Evolutionary conservation across 2,888 invertebrate species (phyloP).

Genomic region (Eupeodes luniger): DNA sequence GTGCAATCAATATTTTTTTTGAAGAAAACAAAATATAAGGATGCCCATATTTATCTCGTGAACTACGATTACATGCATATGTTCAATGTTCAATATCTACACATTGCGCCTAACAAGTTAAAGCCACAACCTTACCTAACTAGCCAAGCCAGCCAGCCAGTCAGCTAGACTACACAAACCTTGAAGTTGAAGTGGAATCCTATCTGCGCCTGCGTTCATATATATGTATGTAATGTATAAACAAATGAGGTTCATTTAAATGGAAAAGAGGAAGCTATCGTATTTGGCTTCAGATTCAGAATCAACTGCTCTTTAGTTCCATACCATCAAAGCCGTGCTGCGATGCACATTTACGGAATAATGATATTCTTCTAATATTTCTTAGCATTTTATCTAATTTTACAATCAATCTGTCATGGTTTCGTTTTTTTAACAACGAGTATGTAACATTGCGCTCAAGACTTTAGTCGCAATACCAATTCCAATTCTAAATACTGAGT

Average conservation of each 20-base stretch:
- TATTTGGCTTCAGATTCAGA: not conserved
- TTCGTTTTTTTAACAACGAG: slow-evolving; percentile 59
- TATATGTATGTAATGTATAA: not conserved
- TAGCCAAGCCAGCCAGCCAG: not conserved
- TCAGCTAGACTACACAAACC: not conserved
- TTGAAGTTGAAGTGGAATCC: slow-evolving; percentile 19
- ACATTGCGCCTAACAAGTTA: slow-evolving; percentile 16
- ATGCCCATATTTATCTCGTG: slow-evolving; percentile 57
- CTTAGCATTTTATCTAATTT: slow-evolving; percentile 72
- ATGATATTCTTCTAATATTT: slow-evolving; percentile 77
- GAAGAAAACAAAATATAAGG: slow-evolving; percentile 24
- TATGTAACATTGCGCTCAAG: not conserved
- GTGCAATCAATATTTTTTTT: slow-evolving; percentile 71
- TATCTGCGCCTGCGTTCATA: slow-evolving; percentile 26
- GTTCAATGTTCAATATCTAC: not conserved
- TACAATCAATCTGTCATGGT: slow-evolving; percentile 74
- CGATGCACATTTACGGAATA: slow-evolving; percentile 74
- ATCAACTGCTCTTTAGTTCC: not conserved
- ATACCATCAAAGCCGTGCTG: not conserved
- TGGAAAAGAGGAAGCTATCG: slow-evolving; percentile 73
- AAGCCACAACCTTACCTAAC: not conserved
- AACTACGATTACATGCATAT: slow-evolving; percentile 20
- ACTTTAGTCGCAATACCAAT: slow-evolving; percentile 45
- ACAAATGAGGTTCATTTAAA: slow-evolving; percentile 74
- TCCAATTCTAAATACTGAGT: not conserved